Percentiles rank a stretch among this genome's conserved stretches.
phyloP scores from a whole-genome alignment of 2,113 vertebrate genomes.

The Climacteris rufus region DNA sequence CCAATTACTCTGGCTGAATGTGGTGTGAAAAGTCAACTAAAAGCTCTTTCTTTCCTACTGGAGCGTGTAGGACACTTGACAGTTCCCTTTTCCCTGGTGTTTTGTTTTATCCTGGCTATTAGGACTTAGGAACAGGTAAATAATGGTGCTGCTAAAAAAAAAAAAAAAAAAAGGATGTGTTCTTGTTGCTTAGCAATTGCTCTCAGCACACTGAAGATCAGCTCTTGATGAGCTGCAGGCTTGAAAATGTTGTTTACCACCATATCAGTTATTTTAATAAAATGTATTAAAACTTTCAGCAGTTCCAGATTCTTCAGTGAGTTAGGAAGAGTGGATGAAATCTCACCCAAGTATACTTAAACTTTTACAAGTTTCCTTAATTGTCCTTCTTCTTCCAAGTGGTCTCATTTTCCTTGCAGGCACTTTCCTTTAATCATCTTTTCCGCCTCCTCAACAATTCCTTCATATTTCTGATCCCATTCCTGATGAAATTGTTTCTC shows the following conservation, averaged over 20 bases:
- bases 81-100: not conserved
- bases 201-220: not conserved
- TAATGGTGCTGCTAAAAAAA: not conserved
- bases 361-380: not conserved
- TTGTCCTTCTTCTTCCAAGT: not conserved
- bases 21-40: not conserved
- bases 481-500: not conserved
- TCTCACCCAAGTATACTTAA: not conserved
- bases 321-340: not conserved
- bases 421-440: not conserved
- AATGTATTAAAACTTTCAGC: not conserved
- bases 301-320: not conserved
- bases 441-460: not conserved
- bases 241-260: not conserved
- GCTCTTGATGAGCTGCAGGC: not conserved
- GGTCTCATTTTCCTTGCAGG: not conserved
- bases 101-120: not conserved
- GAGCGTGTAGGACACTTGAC: not conserved
- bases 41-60: not conserved
- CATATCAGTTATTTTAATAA: not conserved
- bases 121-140: not conserved
- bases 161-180: not conserved
- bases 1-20: not conserved
- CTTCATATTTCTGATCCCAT: rapidly evolving
- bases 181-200: constrained; percentile 43